phyloP scores from a whole-genome alignment of 2,113 vertebrate genomes.

The Columba janthina region DNA sequence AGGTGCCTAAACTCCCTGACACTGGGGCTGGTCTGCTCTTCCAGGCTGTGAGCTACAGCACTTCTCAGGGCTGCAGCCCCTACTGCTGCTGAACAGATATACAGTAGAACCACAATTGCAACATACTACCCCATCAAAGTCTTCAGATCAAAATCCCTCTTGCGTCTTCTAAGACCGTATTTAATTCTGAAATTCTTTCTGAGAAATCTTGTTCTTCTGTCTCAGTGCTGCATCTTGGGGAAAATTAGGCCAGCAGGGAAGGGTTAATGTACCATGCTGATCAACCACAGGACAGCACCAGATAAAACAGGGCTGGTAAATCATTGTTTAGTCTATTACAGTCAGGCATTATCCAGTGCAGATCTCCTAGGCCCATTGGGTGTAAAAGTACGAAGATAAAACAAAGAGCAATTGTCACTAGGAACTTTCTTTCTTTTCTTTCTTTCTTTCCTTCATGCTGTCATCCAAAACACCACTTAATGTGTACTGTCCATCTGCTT shows the following conservation, averaged over 20 bases:
- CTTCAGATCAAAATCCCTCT: neutral
- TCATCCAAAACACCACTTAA: neutral
- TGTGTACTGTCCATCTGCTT: neutral
- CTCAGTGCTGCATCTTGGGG: neutral
- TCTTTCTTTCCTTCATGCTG: neutral
- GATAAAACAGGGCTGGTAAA: constrained; percentile 60
- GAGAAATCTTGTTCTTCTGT: neutral
- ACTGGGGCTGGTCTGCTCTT: neutral
- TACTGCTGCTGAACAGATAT: neutral
- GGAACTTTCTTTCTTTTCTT: neutral
- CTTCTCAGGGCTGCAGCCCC: neutral
- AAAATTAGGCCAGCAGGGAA: constrained; percentile 32
- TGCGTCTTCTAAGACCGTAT: neutral
- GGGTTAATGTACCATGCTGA: constrained; percentile 31
- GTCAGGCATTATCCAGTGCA: constrained; percentile 42
- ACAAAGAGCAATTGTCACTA: constrained; percentile 42
- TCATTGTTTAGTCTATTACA: constrained; percentile 69
- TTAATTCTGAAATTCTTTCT: neutral
- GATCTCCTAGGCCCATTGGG: constrained; percentile 13
- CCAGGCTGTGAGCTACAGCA: neutral
- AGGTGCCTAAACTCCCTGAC: neutral
- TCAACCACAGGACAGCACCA: neutral
- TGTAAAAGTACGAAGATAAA: constrained; percentile 44
- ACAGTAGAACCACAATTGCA: neutral
- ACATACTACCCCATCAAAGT: neutral